Percentiles rank a stretch among this genome's conserved stretches.
phyloP scores from a whole-genome alignment of 1,140 invertebrate species.

The Drosophila ficusphila region DNA sequence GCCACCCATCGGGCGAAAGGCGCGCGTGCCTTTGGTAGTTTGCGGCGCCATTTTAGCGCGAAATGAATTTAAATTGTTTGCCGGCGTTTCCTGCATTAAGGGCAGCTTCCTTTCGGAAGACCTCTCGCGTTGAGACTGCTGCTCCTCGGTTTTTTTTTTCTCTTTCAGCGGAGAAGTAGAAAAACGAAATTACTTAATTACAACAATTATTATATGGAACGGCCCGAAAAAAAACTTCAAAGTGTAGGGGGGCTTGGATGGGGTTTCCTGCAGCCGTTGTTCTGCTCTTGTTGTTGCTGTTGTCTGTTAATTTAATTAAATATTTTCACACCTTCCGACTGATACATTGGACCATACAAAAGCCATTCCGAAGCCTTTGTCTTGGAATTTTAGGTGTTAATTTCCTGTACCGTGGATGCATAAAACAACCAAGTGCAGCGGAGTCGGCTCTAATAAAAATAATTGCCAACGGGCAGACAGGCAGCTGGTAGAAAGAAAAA shows the following conservation, averaged over 20 bases:
- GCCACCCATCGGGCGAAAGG: constrained; percentile 1
- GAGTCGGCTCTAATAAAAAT: constrained; percentile 68
- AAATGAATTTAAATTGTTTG: constrained; percentile 83
- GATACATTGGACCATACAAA: constrained; percentile 23
- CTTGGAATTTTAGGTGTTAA: constrained; percentile 69
- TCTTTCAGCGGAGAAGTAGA: constrained; percentile 12
- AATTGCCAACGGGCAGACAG: constrained; percentile 55
- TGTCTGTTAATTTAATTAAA: constrained; percentile 82
- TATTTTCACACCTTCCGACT: constrained; percentile 80
- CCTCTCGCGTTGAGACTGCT: no score
- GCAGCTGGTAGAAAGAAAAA: no score
- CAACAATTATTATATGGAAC: constrained; percentile 78
- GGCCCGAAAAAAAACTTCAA: constrained; percentile 46
- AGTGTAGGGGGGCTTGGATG: constrained; percentile 2
- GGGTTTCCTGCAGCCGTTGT: constrained; percentile 30
- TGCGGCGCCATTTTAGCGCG: constrained; percentile 74
- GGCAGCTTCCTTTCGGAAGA: constrained; percentile 58
- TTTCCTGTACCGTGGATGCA: constrained; percentile 63
- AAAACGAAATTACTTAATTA: constrained; percentile 80
- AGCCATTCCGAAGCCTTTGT: constrained; percentile 5
- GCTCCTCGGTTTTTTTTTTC: neutral
- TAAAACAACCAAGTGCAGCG: constrained; percentile 39
- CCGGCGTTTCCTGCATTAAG: constrained; percentile 71
- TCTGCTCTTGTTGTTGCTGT: constrained; percentile 33
- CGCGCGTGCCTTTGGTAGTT: constrained; percentile 67